phyloP scores from a whole-genome alignment of 2,888 invertebrate species.

The Apamea monoglypha region DNA sequence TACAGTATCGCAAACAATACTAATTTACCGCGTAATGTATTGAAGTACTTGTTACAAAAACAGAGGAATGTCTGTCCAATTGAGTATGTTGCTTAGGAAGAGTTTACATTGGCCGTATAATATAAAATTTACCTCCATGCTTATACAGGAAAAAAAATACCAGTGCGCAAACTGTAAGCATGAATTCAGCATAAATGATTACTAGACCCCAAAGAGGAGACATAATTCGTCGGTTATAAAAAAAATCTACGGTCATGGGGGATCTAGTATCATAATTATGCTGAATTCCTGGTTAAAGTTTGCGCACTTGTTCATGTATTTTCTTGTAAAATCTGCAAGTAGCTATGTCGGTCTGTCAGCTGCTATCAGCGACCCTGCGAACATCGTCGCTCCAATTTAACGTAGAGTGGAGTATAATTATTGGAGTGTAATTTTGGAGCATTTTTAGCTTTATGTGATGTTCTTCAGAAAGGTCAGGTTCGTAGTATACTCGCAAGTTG shows the following conservation, averaged over 20 bases:
- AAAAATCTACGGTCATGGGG: too few relatives aligned
- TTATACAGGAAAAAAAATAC: background rate
- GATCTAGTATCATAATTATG: too few relatives aligned
- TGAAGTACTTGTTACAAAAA: constrained; percentile 44
- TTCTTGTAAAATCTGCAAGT: background rate
- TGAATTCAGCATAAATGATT: too few relatives aligned
- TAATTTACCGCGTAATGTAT: constrained; percentile 42
- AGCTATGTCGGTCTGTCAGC: background rate
- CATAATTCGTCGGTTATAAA: too few relatives aligned
- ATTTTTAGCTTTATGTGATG: background rate
- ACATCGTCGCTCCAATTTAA: too few relatives aligned
- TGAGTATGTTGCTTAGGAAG: constrained; percentile 1
- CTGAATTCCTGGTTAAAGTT: too few relatives aligned
- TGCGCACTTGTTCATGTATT: too few relatives aligned
- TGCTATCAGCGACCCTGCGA: too few relatives aligned
- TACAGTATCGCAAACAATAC: constrained; percentile 44
- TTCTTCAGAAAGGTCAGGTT: background rate
- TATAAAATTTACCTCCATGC: background rate
- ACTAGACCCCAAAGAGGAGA: too few relatives aligned
- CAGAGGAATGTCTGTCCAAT: constrained; percentile 23
- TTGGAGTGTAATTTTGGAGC: background rate
- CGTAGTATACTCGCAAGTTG: background rate
- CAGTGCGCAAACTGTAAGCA: background rate
- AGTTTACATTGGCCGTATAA: constrained; percentile 15
- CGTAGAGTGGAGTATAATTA: too few relatives aligned